Evolutionary conservation across 2,888 invertebrate genomes (phyloP), one percentile per base, ranked within the genome.

Genomic region (Sialis lutaria): DNA sequence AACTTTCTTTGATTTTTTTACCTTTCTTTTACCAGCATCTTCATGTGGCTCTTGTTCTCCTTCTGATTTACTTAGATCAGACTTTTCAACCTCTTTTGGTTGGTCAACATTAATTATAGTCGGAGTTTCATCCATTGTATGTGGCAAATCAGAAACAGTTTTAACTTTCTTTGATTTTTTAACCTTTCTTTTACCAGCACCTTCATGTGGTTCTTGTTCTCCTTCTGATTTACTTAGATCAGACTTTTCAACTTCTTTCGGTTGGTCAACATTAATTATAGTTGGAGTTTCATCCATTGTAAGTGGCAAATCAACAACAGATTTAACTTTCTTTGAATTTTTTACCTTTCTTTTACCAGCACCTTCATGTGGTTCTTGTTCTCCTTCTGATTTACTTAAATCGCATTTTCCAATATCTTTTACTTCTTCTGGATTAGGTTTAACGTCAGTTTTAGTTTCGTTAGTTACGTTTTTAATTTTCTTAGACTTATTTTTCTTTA

Each of bases 401-500:
- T 22, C 2, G 22, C 2, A 22, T 30, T 37, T 7, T 49, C 8
- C 10, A 39, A 30, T 8, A 33, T 33, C 33, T 33, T 33, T 44
- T 45, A 41, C 41, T 42, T 50, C 40, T 35, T 42, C 43, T 43
- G 44, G 34, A 41, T 31, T 8, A 35, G 8, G 31, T 45, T n/a
- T 34, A 8, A 44, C 31, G 42, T 34, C 33, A 22, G 31, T n/a
- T 31, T 33, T 13, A 40, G 48, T 40, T 45, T 48, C 45, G 40
- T 53, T 42, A 22, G 44, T 48, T 55, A 61, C 63, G 48, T 58
- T 63, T 56, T 61, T 61, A 41, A 52, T 50, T 37, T 49, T 49
- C 49, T 58, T 57, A 9, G 53, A 51, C 45, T 57, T 53, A 55
- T 63, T 61, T 48, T 63, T 64, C 50, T 22, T 22, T 22, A 22